A percentile compares a stretch with the other conserved stretches of the same genome.
Evolutionary conservation across 2,797 vertebrate genomes (phyloP).

Genomic region (Protonibea diacanthus): DNA sequence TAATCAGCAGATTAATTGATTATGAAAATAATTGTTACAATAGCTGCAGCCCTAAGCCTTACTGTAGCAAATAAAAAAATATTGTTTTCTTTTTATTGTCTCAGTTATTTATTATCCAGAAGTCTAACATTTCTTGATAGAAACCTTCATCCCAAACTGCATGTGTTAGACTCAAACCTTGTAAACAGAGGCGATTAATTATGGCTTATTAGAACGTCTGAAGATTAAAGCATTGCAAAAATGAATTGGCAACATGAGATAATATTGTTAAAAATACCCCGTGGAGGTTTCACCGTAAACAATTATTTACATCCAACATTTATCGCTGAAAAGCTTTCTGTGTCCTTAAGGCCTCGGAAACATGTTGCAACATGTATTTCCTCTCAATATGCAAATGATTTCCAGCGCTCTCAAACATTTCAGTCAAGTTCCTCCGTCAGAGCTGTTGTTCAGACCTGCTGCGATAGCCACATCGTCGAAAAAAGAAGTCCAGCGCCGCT

Average conservation of each 20-base stretch:
- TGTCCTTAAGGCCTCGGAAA: slow-evolving; percentile 12
- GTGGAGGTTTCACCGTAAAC: slow-evolving; percentile 35
- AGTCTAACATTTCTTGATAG: slow-evolving; percentile 5
- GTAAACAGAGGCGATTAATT: slow-evolving; percentile 50
- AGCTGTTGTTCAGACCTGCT: not conserved
- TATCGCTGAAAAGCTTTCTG: not conserved
- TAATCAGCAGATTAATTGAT: not conserved
- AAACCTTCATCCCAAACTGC: slow-evolving; percentile 26
- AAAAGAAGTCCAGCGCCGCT: not conserved
- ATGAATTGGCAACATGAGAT: slow-evolving; percentile 31
- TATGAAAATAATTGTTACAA: not conserved
- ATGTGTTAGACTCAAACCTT: slow-evolving; percentile 2
- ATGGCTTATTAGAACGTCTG: slow-evolving; percentile 33
- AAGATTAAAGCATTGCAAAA: slow-evolving; percentile 43
- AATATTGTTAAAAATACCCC: slow-evolving; percentile 9
- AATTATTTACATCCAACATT: slow-evolving; percentile 35
- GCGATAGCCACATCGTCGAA: not conserved
- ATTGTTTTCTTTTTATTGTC: too few species aligned
- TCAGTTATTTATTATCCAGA: not conserved
- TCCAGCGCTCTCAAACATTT: not conserved
- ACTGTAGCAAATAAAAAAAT: not conserved
- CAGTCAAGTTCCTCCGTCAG: slow-evolving; percentile 6
- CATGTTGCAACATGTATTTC: not conserved
- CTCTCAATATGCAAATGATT: not conserved
- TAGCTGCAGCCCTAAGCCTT: not conserved